These are phyloP conservation scores for Apodemia mormo DNA, from an alignment of 2,888 invertebrate genomes.

Conservation along the genomic window DNA sequence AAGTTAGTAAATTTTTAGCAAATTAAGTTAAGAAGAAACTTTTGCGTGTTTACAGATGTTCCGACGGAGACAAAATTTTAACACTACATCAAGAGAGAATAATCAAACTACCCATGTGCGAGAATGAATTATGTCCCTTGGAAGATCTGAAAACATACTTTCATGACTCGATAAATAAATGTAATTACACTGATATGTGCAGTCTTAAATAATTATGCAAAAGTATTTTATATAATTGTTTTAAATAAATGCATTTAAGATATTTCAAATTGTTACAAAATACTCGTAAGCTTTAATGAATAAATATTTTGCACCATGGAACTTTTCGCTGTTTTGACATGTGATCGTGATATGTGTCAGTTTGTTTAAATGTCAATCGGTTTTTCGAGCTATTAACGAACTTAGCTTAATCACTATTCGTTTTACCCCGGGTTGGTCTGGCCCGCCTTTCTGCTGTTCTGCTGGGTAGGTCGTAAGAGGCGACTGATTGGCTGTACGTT, in stretches of 20 bases:
- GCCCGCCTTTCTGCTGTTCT: too few relatives aligned
- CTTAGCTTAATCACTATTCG: too few relatives aligned
- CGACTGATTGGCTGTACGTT: too few relatives aligned
- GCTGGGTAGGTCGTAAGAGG: too few relatives aligned
- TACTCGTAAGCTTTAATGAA: conserved; percentile 20
- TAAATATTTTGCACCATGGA: not conserved
- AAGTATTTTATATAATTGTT: not conserved
- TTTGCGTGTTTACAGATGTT: conserved; percentile 72
- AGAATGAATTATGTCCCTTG: conserved; percentile 85
- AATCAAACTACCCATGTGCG: conserved; percentile 86
- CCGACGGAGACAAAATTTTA: conserved; percentile 78
- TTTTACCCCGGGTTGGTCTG: too few relatives aligned
- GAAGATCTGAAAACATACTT: conserved; percentile 80
- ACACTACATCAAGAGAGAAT: conserved; percentile 89
- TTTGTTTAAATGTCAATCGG: too few relatives aligned
- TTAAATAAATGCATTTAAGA: not conserved
- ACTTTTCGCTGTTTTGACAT: too few relatives aligned
- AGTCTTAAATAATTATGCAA: conserved; percentile 41
- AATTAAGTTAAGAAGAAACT: not conserved
- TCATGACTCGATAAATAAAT: conserved; percentile 82
- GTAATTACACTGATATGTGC: conserved; percentile 87
- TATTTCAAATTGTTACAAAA: conserved; percentile 7
- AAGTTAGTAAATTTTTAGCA: not conserved
- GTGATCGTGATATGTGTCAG: too few relatives aligned
- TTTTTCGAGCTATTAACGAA: too few relatives aligned